Evolutionary conservation across 2,888 invertebrate genomes (phyloP), one percentile per base, ranked within the genome.

Genomic region (Drosophila tanythrix): DNA sequence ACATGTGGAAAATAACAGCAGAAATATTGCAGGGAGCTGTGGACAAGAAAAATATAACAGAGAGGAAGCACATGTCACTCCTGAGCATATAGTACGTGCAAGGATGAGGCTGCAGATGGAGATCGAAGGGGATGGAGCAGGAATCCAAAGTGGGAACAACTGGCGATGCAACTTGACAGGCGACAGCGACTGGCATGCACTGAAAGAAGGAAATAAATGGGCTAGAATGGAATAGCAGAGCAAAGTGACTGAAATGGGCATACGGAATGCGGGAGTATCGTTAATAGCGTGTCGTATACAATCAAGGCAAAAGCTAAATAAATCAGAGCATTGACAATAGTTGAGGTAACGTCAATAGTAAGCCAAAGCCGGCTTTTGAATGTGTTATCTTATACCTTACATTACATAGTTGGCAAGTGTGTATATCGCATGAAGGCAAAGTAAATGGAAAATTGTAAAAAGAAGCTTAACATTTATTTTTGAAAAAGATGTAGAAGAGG

Each of bases 31-130:
- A 60, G 70, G 60, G 52, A 70, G 69, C 10, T 55, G 69, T 51
- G 33, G 53, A 60, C 61, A 66, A 78, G 73, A 55, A 70, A 88
- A 83, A 88, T 89, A 82, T 69, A 82, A 67, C 82, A 80, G 73
- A 88, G 87, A 87, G 87, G 87, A 87, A 87, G 89, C 90, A 87
- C 89, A 87, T 90, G 87, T 87, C 87, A 87, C 75, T 73, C 56
- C 71, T 74, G 70, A 72, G 72, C n/a, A 57, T n/a, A 31, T 29
- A 31, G 57, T 76, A 86, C 82, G 81, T 82, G 77, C 79, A 64
- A 57, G 59, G 65, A 56, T 58, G 63, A 40, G 25, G 68, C 63
- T 69, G 71, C 57, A 35, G 52, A 46, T 52, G 56, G 25, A 13
- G 57, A 58, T 46, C 29, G 13, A 21, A 27, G n/a, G 29, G 13